A percentile compares a stretch with the other conserved stretches of the same genome.
phyloP scores from a whole-genome alignment of 2,888 invertebrate species.

The Leptopilina syphax region DNA sequence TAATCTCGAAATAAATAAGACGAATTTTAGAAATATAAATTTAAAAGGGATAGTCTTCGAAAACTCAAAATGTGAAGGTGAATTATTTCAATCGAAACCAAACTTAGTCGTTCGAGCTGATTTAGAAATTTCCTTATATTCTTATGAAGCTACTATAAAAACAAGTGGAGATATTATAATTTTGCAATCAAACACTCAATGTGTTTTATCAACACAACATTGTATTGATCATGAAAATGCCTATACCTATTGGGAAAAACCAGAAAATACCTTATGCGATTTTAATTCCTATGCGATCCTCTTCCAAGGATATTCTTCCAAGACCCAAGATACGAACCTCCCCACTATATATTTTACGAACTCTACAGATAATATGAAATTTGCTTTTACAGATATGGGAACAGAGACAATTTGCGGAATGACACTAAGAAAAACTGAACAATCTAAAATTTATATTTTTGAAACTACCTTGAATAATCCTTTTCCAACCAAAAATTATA shows the following conservation, averaged over 20 bases:
- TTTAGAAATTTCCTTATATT: not conserved
- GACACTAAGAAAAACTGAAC: not conserved
- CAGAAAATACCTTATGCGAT: not conserved
- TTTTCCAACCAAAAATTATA: slow-evolving; percentile 7
- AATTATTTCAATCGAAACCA: not conserved
- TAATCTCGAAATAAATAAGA: not conserved
- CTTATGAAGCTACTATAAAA: not conserved
- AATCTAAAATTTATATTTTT: slow-evolving; percentile 28
- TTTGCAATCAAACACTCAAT: not conserved
- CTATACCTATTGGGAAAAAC: slow-evolving; percentile 12
- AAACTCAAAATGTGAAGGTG: not conserved
- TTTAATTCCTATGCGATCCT: not conserved
- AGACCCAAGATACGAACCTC: not conserved
- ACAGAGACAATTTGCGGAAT: not conserved
- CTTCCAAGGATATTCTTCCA: not conserved
- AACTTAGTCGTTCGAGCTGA: not conserved
- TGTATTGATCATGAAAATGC: not conserved
- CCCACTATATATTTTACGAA: not conserved
- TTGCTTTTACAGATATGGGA: not conserved
- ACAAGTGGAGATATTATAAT: not conserved
- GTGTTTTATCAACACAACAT: not conserved
- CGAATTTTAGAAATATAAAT: not conserved
- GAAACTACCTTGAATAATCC: slow-evolving; percentile 14
- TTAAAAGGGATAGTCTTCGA: not conserved
- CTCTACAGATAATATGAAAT: not conserved